Percentiles rank a stretch among this genome's conserved stretches.
Conservation (phyloP, 2,888 invertebrate species). For the Dione juno region DNA sequence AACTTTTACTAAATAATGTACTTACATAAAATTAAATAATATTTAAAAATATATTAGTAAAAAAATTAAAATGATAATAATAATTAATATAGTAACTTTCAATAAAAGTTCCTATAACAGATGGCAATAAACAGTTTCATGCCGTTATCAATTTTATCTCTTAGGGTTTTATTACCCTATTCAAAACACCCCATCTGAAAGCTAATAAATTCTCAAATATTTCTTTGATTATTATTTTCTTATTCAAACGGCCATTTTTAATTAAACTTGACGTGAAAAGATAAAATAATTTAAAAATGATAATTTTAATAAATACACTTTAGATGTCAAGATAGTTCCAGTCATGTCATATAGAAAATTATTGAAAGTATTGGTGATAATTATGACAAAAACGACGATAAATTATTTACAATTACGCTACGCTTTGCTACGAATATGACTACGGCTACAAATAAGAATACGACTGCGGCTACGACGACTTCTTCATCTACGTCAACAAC, state of each 20-base stretch:
- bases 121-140: constrained; percentile 28
- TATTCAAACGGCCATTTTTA: background rate
- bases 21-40: background rate
- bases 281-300: too few relatives aligned
- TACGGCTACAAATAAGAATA: too few relatives aligned
- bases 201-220: constrained; percentile 12
- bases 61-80: background rate
- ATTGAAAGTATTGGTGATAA: too few relatives aligned
- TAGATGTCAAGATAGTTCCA: too few relatives aligned
- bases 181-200: constrained; percentile 17
- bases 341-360: too few relatives aligned
- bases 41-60: background rate
- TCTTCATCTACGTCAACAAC: too few relatives aligned
- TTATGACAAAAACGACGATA: too few relatives aligned
- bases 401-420: background rate
- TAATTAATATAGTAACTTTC: constrained; percentile 4
- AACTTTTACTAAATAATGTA: too few relatives aligned
- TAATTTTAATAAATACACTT: too few relatives aligned
- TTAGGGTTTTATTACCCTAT: constrained; percentile 25
- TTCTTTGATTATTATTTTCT: constrained; percentile 22
- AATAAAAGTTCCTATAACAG: constrained; percentile 24
- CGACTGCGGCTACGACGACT: background rate
- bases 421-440: background rate
- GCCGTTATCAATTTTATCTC: constrained; percentile 33
- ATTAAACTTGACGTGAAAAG: background rate